Conservation (phyloP, 2,113 vertebrate species). For the Suncus etruscus region DNA sequence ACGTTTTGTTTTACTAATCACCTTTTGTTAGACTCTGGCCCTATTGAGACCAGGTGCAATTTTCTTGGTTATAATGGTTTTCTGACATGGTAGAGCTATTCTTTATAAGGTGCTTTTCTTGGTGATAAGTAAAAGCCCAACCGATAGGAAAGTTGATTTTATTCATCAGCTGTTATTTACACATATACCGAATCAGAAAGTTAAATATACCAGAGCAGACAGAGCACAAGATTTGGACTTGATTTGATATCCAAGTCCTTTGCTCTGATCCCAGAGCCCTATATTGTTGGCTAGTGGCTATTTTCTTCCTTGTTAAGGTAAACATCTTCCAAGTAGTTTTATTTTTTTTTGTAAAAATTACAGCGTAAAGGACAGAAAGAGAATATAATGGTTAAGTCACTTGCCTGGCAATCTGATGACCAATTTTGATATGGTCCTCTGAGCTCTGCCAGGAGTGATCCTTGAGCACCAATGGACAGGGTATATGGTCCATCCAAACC, state of each 20-base stretch:
- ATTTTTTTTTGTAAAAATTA: not conserved
- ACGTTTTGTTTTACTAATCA: not conserved
- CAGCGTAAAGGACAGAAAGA: no score
- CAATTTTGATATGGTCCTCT: no score
- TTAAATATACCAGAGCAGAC: conserved; percentile 12
- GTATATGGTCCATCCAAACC: no score
- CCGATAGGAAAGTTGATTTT: conserved; percentile 23
- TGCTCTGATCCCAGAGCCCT: conserved; percentile 8
- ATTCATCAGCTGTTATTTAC: conserved; percentile 40
- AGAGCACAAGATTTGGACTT: not conserved
- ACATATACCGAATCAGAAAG: not conserved
- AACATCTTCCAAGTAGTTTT: not conserved
- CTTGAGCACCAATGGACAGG: no score
- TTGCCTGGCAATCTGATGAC: no score
- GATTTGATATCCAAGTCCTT: not conserved
- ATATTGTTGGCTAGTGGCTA: not conserved
- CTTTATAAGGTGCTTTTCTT: not conserved
- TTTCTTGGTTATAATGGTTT: conserved; percentile 27
- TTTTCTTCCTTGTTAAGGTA: conserved; percentile 26
- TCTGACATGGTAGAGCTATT: not conserved
- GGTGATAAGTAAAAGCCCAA: not conserved
- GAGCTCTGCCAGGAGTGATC: no score
- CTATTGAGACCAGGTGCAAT: not conserved
- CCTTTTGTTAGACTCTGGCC: conserved; percentile 49
- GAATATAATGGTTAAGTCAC: no score